phyloP scores from a whole-genome alignment of 2,797 vertebrate species.

The Macrochelys suwanniensis region DNA sequence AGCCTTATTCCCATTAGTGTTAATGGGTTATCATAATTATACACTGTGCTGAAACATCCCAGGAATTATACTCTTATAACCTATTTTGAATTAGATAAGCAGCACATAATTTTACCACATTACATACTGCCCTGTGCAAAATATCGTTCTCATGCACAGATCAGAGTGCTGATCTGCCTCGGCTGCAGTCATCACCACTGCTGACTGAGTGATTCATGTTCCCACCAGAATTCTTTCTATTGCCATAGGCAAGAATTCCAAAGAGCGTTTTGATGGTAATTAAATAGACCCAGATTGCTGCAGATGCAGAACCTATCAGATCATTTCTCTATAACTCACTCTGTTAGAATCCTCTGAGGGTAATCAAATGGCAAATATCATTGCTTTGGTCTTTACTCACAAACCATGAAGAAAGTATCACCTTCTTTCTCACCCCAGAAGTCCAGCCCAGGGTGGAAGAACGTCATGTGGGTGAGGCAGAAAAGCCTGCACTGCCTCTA shows the following conservation, averaged over 20 bases:
- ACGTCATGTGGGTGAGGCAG: accelerated
- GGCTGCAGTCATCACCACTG: accelerated
- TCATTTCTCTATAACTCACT: neutral
- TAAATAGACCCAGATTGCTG: neutral
- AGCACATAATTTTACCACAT: neutral
- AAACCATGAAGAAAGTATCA: neutral
- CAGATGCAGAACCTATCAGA: neutral
- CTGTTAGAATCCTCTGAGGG: neutral
- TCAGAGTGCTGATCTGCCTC: neutral
- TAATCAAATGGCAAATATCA: neutral
- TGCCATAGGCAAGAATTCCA: neutral
- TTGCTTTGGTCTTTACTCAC: neutral
- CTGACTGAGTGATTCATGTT: neutral
- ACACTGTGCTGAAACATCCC: neutral
- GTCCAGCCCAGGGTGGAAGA: neutral
- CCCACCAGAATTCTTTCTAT: neutral
- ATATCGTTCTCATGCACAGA: neutral
- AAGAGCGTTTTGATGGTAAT: accelerated
- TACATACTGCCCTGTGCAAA: neutral
- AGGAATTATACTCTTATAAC: neutral
- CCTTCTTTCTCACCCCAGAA: neutral
- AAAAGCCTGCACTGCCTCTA: accelerated
- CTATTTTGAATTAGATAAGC: neutral
- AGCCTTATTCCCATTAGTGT: neutral
- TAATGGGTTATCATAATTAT: neutral